Evolutionary conservation across 2,888 invertebrate genomes (phyloP).

Genomic region (Ophion ventricosus): DNA sequence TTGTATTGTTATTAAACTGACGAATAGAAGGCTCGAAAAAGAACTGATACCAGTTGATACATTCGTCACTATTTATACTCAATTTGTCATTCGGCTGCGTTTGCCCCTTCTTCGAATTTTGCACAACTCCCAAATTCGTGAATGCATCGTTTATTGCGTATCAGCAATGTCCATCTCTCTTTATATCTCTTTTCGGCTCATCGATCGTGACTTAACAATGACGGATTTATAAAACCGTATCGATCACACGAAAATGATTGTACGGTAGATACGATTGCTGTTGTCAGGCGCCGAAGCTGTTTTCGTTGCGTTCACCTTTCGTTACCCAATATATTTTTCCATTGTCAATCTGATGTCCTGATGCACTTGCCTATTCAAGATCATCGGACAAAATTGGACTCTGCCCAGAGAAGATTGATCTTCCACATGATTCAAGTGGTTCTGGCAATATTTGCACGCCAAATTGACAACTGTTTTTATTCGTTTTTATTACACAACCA

Average conservation of each 20-base stretch:
- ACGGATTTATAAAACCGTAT: conserved; percentile 24
- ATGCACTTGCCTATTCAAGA: not conserved
- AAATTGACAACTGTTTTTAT: not conserved
- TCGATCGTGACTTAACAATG: not conserved
- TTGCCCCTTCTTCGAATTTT: conserved; percentile 32
- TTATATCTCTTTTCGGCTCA: not conserved
- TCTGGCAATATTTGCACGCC: too few species aligned
- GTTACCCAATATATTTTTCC: not conserved
- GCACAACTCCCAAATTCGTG: conserved; percentile 30
- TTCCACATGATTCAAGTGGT: too few species aligned
- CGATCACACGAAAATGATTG: conserved; percentile 26
- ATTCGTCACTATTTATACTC: conserved; percentile 63
- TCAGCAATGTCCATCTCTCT: conserved; percentile 5
- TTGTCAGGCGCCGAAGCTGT: not conserved
- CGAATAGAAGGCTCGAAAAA: conserved; percentile 23
- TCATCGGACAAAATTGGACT: not conserved
- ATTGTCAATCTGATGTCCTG: too few species aligned
- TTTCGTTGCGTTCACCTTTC: not conserved
- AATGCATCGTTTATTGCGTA: conserved; percentile 27
- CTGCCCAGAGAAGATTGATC: not conserved
- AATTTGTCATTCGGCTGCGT: not conserved
- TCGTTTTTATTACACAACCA: not conserved
- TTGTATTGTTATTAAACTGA: conserved; percentile 4
- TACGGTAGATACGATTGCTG: conserved; percentile 13
- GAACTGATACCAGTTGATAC: conserved; percentile 55